Evolutionary conservation across 2,797 vertebrate species (phyloP).

Genomic region (Okamejei kenojei): DNA sequence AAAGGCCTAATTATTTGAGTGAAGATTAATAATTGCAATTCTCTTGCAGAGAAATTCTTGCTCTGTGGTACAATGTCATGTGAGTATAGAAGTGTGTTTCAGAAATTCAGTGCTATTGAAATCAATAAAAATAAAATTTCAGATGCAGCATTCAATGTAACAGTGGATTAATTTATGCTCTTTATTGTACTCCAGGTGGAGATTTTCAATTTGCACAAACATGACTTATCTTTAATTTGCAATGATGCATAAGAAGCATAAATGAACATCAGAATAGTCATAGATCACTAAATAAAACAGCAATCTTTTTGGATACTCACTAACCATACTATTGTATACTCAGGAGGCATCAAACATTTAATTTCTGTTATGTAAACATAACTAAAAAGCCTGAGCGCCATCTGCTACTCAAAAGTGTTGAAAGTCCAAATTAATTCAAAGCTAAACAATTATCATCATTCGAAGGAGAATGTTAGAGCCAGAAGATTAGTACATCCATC

Average conservation of each 20-base stretch:
- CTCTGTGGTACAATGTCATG: no score
- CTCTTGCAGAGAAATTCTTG: no score
- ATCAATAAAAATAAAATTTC: no score
- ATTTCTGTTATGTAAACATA: background rate
- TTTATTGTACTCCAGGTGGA: background rate
- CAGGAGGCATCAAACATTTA: background rate
- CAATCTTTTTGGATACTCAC: background rate
- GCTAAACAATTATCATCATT: background rate
- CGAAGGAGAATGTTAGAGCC: background rate
- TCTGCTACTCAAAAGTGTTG: background rate
- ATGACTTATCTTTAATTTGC: background rate
- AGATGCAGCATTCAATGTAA: no score
- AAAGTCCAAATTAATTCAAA: background rate
- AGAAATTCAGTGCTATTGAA: no score
- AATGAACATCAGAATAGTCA: background rate
- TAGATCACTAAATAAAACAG: background rate
- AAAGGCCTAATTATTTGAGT: background rate
- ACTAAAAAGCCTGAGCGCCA: background rate
- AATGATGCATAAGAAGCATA: background rate
- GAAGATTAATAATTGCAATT: background rate
- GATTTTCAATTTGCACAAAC: background rate
- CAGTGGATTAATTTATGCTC: no score
- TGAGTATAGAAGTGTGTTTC: no score
- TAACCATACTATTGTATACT: background rate
- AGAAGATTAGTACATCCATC: background rate